Evolutionary conservation across 2,797 vertebrate genomes (phyloP).

Genomic region (Falco columbarius): DNA sequence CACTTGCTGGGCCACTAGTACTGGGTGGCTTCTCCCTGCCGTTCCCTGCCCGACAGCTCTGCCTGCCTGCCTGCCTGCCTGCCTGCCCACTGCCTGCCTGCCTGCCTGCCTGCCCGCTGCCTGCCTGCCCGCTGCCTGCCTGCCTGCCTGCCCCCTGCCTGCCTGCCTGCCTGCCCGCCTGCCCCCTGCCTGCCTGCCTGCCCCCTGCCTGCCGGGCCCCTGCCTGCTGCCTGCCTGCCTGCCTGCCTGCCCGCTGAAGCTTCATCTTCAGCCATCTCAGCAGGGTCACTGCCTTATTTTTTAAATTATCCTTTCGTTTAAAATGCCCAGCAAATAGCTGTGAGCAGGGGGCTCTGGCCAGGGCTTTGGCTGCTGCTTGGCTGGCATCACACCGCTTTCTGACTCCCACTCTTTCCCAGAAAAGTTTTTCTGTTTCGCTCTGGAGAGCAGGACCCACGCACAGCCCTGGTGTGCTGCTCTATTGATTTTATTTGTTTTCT

Average conservation of each 20-base stretch:
- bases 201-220: too few relatives aligned
- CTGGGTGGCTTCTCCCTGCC: not conserved
- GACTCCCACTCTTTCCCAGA: not conserved
- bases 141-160: too few relatives aligned
- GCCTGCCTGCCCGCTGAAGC: not conserved
- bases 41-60: not conserved
- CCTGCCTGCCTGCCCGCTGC: too few relatives aligned
- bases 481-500: not conserved
- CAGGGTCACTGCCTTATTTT: not conserved
- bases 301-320: too few relatives aligned
- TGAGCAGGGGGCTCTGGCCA: not conserved
- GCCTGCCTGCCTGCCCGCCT: too few relatives aligned
- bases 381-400: not conserved
- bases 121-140: too few relatives aligned
- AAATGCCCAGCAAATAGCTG: not conserved
- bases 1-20: fast-evolving
- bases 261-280: not conserved
- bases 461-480: not conserved
- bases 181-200: too few relatives aligned
- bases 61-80: not conserved
- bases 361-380: not conserved
- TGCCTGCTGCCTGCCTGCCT: too few relatives aligned
- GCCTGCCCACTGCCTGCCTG: too few relatives aligned
- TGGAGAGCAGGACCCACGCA: not conserved
- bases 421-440: fast-evolving